phyloP scores from a whole-genome alignment of 2,888 invertebrate species.

The Ischnura elegans region DNA sequence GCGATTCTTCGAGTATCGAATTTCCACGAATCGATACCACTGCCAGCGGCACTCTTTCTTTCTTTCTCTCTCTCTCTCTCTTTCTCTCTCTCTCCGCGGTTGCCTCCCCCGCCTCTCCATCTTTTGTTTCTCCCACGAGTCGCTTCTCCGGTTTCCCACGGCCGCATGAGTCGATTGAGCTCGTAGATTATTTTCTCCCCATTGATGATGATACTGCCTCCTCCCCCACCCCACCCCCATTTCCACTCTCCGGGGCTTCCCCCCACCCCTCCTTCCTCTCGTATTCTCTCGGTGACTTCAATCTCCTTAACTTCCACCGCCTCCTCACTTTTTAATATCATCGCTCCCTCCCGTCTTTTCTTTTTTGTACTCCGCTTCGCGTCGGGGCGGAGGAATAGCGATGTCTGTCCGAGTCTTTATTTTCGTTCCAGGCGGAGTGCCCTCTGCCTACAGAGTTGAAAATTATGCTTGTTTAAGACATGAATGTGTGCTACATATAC shows the following conservation, averaged over 20 bases:
- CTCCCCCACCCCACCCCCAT: background rate
- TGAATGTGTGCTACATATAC: too few relatives aligned
- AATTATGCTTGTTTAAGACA: too few relatives aligned
- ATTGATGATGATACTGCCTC: background rate
- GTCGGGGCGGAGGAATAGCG: background rate
- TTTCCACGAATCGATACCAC: background rate
- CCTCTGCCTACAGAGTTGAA: too few relatives aligned
- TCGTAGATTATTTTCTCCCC: conserved; percentile 22
- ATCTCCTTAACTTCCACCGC: too few relatives aligned
- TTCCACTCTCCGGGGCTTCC: background rate
- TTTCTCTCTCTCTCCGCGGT: background rate
- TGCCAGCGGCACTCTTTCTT: background rate
- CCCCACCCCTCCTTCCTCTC: background rate
- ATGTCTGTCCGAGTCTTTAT: background rate
- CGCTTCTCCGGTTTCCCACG: conserved; percentile 11
- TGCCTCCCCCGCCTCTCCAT: background rate
- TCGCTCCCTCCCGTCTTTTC: background rate
- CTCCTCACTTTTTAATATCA: background rate
- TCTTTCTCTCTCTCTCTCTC: background rate
- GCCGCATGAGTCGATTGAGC: background rate
- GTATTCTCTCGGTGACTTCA: background rate
- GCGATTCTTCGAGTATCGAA: background rate
- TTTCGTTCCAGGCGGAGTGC: background rate
- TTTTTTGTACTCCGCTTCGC: background rate
- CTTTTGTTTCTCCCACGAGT: background rate